Evolutionary conservation across 2,113 vertebrate genomes (phyloP), one percentile per base, ranked within the genome.

Genomic region (Balaeniceps rex): DNA sequence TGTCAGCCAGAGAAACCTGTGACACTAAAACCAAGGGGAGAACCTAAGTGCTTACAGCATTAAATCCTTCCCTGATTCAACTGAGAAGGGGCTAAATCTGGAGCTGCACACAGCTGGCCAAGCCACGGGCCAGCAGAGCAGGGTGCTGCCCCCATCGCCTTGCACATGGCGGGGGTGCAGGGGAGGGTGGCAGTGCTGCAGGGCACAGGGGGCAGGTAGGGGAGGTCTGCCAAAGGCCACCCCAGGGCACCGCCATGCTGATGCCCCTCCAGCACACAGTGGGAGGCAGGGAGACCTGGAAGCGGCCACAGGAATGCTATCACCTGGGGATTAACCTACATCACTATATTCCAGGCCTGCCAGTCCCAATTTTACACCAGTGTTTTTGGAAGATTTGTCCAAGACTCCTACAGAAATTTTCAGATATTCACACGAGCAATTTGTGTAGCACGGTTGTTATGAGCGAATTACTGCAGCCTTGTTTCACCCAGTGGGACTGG

Each of bases 181-280:
- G 46, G 25, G 6, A 61, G 34, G 22, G 3, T 19, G n/a, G 66
- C 28, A n/a, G 46, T 2, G 52, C 19, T 28, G 51, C 25, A 28
- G 34, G 2, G 4, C 1, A 3, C 22, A 10, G 33, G 28, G 26
- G 26, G 9, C 40, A 71, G 40, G 16, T 3, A 31, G 25, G 11
- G 46, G 8, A 36, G 38, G 3, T 5, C 28, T n/a, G 18, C n/a
- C 12, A 7, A 22, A n/a, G n/a, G 28, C 11, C 19, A 46, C 13
- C 0, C 19, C 1, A 1, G 11, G 42, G 11, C 65, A 65, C 15
- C 4, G 1, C 26, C 2, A 0, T 5, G 12, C 33, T 29, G n/a
- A 12, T 11, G 5, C 3, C 34, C 22, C 47, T 51, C 11, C 38
- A 38, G 65, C 17, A 49, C 42, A 6, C 0, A 2, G 29, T 0